A percentile compares a stretch with the other conserved stretches of the same genome.
Evolutionary conservation across 2,797 vertebrate genomes (phyloP).

Genomic region (Tapirus indicus): DNA sequence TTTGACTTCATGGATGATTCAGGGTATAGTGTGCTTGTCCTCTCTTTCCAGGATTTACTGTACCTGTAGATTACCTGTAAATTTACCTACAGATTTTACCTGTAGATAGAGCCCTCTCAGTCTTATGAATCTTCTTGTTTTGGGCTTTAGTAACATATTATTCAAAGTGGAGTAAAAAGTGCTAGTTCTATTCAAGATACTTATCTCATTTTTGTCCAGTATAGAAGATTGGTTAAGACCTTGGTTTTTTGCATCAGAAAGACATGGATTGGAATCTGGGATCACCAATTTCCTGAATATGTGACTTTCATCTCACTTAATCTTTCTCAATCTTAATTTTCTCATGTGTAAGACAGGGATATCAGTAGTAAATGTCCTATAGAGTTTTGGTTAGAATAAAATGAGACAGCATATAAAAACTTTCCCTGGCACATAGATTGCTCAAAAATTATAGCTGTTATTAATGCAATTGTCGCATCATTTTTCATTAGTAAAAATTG

Average conservation of each 20-base stretch:
- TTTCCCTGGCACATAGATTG: background rate
- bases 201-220: background rate
- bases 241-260: conserved; percentile 19
- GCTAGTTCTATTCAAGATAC: background rate
- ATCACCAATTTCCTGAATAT: background rate
- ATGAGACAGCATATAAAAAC: conserved; percentile 42
- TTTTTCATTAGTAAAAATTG: conserved; percentile 51
- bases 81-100: too few species aligned
- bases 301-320: background rate
- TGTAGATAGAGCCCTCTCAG: background rate
- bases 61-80: conserved; percentile 18
- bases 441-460: conserved; percentile 12
- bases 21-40: background rate
- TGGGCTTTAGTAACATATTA: conserved; percentile 43
- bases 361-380: background rate
- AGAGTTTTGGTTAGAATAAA: background rate
- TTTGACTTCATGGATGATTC: conserved; percentile 59
- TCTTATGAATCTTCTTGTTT: background rate
- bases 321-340: conserved; percentile 27
- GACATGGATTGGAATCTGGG: background rate
- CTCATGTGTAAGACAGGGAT: background rate
- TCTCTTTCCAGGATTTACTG: conserved; percentile 28
- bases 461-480: conserved; percentile 24
- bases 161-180: conserved; percentile 48
- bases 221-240: background rate